phyloP scores from a whole-genome alignment of 2,113 vertebrate species.

The Hystrix brachyura region DNA sequence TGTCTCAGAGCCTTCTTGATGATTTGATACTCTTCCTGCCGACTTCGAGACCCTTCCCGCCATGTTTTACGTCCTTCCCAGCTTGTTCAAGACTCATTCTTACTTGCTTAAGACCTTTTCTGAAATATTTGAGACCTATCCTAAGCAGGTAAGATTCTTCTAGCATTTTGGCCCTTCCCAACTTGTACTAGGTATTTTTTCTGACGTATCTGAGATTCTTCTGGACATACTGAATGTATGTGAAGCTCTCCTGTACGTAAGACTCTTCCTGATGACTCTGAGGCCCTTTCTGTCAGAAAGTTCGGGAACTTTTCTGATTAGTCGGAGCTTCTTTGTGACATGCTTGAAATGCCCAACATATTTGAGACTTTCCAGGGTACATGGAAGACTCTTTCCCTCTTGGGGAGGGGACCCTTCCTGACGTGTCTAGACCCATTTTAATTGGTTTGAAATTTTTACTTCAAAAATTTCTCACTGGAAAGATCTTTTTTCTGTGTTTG shows the following conservation, averaged over 20 bases:
- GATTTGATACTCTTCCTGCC: background rate
- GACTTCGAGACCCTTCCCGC: background rate
- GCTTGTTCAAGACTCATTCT: background rate
- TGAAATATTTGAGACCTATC: background rate
- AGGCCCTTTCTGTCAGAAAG: background rate
- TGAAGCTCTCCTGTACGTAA: background rate
- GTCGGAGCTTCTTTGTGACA: background rate
- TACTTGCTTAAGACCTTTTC: background rate
- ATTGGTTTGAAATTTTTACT: background rate
- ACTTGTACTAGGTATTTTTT: background rate
- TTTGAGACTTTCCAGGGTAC: background rate
- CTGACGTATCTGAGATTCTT: background rate
- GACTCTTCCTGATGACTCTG: background rate
- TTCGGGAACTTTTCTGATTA: background rate
- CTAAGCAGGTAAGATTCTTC: background rate
- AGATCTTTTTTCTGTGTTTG: background rate
- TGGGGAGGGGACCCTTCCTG: background rate
- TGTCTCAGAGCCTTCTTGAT: background rate
- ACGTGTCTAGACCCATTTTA: background rate
- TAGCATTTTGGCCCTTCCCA: background rate
- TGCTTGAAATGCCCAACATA: background rate
- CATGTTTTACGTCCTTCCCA: background rate
- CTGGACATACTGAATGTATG: background rate
- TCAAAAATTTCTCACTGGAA: background rate
- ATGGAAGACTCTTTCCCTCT: background rate